Evolutionary conservation across 2,888 invertebrate genomes (phyloP).

Genomic region (Miltochrista miniata): DNA sequence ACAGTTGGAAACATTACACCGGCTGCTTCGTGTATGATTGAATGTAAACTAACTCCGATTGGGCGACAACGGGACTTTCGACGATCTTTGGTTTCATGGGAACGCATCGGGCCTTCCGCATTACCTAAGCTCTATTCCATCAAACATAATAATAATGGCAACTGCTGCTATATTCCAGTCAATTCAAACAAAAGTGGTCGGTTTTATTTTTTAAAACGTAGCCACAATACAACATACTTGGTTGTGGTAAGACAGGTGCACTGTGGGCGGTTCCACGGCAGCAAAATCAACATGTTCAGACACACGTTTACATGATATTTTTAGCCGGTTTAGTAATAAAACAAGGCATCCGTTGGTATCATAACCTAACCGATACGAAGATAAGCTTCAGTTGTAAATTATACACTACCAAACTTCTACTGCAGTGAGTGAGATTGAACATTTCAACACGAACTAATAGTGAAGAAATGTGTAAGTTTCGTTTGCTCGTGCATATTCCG

Average conservation of each 20-base stretch:
- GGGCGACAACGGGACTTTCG: slow-evolving; percentile 40
- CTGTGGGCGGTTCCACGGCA: slow-evolving; percentile 52
- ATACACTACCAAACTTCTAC: slow-evolving; percentile 30
- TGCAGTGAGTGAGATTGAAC: slow-evolving; percentile 15
- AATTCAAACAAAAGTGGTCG: not conserved
- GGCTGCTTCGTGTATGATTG: slow-evolving; percentile 53
- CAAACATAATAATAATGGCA: slow-evolving; percentile 5
- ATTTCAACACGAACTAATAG: slow-evolving; percentile 39
- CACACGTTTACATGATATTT: slow-evolving; percentile 61
- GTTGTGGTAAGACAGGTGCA: slow-evolving; percentile 64
- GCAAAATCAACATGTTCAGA: slow-evolving; percentile 57
- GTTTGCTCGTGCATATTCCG: slow-evolving; percentile 59
- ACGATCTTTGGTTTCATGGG: slow-evolving; percentile 43
- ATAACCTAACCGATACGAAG: slow-evolving; percentile 45
- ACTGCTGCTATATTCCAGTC: slow-evolving; percentile 1
- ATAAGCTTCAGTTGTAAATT: slow-evolving; percentile 52
- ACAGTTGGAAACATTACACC: slow-evolving; percentile 70
- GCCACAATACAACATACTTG: slow-evolving; percentile 36
- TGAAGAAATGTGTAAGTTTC: slow-evolving; percentile 56
- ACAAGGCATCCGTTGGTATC: slow-evolving; percentile 47
- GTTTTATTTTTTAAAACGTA: slow-evolving; percentile 20
- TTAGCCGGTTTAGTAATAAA: slow-evolving; percentile 58
- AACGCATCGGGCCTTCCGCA: slow-evolving; percentile 34
- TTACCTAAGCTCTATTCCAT: not conserved
- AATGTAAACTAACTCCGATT: slow-evolving; percentile 59